These are phyloP conservation scores for Lamellibrachia satsuma DNA, from an alignment of 2,888 invertebrate species.

Conservation along the genomic window DNA sequence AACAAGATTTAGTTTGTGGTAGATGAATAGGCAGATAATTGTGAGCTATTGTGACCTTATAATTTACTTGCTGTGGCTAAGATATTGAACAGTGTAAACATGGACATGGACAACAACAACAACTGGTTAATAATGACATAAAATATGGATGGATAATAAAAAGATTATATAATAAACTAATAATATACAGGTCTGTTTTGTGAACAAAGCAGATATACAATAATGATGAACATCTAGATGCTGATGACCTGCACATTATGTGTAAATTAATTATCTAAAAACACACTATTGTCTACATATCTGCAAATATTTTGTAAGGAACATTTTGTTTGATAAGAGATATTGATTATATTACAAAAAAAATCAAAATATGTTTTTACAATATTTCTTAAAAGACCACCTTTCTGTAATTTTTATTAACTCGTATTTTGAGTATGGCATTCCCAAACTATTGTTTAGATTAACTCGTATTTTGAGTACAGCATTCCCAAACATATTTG, in stretches of 20 bases:
- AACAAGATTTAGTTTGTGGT: background rate
- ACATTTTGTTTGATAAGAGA: background rate
- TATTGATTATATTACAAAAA: background rate
- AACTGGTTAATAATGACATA: background rate
- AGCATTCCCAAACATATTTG: background rate
- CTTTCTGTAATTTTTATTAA: background rate
- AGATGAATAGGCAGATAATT: background rate
- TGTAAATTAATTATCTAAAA: background rate
- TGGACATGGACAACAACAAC: background rate
- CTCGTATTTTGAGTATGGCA: background rate
- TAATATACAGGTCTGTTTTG: background rate
- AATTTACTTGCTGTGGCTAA: background rate
- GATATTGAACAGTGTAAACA: background rate
- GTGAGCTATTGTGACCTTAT: background rate
- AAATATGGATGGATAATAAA: background rate
- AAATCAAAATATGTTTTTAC: background rate
- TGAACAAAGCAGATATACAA: background rate
- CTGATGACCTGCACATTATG: background rate
- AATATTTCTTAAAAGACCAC: no score
- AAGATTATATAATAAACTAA: background rate
- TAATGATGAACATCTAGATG: background rate
- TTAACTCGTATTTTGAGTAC: background rate
- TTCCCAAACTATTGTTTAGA: background rate
- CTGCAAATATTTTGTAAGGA: background rate
- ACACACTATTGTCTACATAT: background rate